Percentiles rank a stretch among this genome's conserved stretches.
These are phyloP conservation scores for Oenanthe melanoleuca DNA, from an alignment of 2,113 vertebrate genomes.

Conservation along the genomic window DNA sequence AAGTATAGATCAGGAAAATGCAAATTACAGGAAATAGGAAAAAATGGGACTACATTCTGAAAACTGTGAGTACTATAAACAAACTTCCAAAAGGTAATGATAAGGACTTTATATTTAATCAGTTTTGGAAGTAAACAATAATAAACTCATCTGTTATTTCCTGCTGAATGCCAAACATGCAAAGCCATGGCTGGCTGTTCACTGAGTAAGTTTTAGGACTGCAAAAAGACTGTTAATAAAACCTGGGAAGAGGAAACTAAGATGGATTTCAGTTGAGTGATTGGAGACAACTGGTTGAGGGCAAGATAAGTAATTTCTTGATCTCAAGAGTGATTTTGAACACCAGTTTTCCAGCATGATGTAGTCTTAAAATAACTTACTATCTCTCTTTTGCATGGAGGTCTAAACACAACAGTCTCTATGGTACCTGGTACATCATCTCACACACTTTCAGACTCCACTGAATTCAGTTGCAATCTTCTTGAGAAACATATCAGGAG, in stretches of 20 bases:
- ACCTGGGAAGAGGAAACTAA: neutral
- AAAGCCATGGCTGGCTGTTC: neutral
- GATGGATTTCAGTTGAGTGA: neutral
- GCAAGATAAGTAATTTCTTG: neutral
- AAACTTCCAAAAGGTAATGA: neutral
- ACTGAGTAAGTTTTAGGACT: neutral
- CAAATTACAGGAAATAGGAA: neutral
- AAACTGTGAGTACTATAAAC: neutral
- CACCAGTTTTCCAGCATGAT: neutral
- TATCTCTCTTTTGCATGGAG: neutral
- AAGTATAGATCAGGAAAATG: neutral
- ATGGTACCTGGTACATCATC: neutral
- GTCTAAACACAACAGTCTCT: neutral
- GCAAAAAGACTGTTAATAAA: neutral
- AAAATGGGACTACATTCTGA: neutral
- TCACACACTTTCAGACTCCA: neutral
- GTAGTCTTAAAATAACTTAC: neutral
- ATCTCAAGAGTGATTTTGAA: neutral
- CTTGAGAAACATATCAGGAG: neutral
- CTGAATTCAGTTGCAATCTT: neutral
- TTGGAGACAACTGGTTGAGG: neutral
- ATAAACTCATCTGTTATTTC: neutral
- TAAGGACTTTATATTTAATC: neutral
- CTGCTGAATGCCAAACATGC: neutral
- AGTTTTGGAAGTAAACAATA: conserved; percentile 13